phyloP scores from a whole-genome alignment of 1,140 invertebrate species.

The silkworm (Bombyx mori) region ASM3026992v2 NC_085131.1:1704001-1704500 shows the following conservation, averaged over 20 bases:
- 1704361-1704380: background rate
- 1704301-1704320: no score
- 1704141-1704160: constrained; percentile 42
- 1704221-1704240: no score
- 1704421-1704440: constrained; percentile 42
- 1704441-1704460: constrained; percentile 55
- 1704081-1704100: constrained; percentile 67
- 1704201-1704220: no score
- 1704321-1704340: no score
- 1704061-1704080: constrained; percentile 71
- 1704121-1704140: constrained; percentile 52
- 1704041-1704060: constrained; percentile 66
- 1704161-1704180: background rate
- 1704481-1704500: constrained; percentile 22
- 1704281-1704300: no score
- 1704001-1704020: constrained; percentile 69
- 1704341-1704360: background rate
- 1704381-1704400: constrained; percentile 24
- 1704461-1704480: constrained; percentile 1
- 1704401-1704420: constrained; percentile 41
- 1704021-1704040: constrained; percentile 65
- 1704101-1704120: constrained; percentile 7
- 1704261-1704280: no score
- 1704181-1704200: no score
- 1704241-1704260: no score